A percentile compares a stretch with the other conserved stretches of the same genome.
Evolutionary conservation across 2,888 invertebrate species (phyloP).

Genomic region (Andrena marginata): DNA sequence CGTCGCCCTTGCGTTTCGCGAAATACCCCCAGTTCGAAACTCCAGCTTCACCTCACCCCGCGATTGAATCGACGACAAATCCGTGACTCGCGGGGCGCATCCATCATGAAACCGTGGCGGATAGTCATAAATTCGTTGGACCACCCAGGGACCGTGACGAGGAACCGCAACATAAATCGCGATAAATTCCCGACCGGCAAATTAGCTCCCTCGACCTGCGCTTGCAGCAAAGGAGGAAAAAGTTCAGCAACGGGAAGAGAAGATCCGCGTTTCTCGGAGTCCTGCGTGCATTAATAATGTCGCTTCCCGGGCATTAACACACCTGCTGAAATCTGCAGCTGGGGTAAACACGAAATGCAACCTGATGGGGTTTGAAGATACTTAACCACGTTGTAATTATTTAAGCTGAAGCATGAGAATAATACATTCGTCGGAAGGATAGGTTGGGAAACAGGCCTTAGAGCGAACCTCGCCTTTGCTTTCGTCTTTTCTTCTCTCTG

Average conservation of each 20-base stretch:
- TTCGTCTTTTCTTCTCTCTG: no score
- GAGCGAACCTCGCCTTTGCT: no score
- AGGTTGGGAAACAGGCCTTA: no score
- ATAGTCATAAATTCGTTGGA: conserved; percentile 18
- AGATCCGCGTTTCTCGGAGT: background rate
- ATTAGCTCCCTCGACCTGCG: conserved; percentile 2
- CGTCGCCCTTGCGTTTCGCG: conserved; percentile 20
- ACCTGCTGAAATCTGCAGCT: no score
- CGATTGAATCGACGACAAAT: conserved; percentile 44
- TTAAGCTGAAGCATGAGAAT: no score
- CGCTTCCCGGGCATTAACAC: no score
- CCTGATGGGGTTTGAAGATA: no score
- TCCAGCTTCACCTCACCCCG: background rate
- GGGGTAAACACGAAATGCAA: no score
- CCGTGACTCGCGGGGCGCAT: conserved; percentile 13
- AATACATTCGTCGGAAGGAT: no score
- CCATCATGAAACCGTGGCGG: conserved; percentile 23
- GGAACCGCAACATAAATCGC: conserved; percentile 22
- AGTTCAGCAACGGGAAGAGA: background rate
- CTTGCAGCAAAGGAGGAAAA: background rate
- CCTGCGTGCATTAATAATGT: no score
- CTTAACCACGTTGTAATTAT: no score
- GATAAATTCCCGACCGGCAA: conserved; percentile 4
- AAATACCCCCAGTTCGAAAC: conserved; percentile 34
- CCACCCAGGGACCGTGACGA: background rate